phyloP scores from a whole-genome alignment of 2,797 vertebrate genomes.

The Strix occidentalis region DNA sequence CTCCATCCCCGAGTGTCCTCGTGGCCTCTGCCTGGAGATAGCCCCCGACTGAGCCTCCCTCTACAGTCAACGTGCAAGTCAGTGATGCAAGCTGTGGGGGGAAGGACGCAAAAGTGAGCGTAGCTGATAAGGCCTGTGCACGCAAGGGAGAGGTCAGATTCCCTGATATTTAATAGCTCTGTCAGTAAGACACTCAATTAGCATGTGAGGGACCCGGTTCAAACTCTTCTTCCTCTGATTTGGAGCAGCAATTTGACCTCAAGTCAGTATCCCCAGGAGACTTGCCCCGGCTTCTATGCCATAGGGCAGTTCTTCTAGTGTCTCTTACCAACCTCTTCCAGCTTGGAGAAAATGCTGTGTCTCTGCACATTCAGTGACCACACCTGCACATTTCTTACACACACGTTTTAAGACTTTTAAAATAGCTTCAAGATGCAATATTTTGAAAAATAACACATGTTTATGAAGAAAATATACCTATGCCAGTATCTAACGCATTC shows the following conservation, averaged over 20 bases:
- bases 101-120: background rate
- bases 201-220: fast-evolving
- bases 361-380: background rate
- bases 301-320: background rate
- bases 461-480: background rate
- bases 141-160: background rate
- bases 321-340: background rate
- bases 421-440: background rate
- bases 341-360: background rate
- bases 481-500: background rate
- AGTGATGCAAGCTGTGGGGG: background rate
- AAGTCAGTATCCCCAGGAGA: background rate
- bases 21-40: background rate
- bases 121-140: background rate
- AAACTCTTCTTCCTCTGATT: background rate
- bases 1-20: fast-evolving
- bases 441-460: background rate
- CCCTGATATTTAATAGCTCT: background rate
- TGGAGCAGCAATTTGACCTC: background rate
- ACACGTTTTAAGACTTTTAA: fast-evolving
- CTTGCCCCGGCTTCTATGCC: background rate
- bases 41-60: background rate
- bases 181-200: background rate
- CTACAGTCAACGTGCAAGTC: fast-evolving
- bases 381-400: background rate